Conservation (phyloP, 2,888 invertebrate genomes). For the Perizoma affinitatum region DNA sequence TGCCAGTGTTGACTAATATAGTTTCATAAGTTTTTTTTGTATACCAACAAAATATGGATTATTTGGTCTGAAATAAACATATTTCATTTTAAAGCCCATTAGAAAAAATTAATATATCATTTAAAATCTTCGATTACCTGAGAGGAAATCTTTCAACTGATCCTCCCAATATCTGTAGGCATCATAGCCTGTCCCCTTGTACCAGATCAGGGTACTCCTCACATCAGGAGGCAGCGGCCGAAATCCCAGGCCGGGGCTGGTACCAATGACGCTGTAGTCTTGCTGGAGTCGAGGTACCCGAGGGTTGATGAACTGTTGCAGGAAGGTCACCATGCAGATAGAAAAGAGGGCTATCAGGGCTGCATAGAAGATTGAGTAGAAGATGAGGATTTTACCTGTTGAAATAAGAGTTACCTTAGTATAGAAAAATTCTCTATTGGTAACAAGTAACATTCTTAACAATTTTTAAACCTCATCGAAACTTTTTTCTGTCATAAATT, state of each 20-base stretch:
- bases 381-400: slow-evolving; percentile 95
- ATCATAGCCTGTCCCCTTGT: slow-evolving; percentile 90
- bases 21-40: too few relatives aligned
- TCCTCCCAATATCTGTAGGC: slow-evolving; percentile 93
- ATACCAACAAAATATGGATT: too few relatives aligned
- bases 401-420: slow-evolving; percentile 4
- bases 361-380: slow-evolving; percentile 96
- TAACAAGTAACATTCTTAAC: too few relatives aligned
- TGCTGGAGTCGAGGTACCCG: slow-evolving; percentile 94
- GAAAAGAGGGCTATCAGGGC: slow-evolving; percentile 94
- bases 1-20: too few relatives aligned
- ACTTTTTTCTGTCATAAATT: too few relatives aligned
- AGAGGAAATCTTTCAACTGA: slow-evolving; percentile 89
- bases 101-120: too few relatives aligned
- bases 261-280: slow-evolving; percentile 93
- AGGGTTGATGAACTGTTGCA: slow-evolving; percentile 94
- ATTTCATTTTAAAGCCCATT: too few relatives aligned
- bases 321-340: slow-evolving; percentile 96
- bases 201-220: slow-evolving; percentile 97
- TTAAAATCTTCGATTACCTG: slow-evolving; percentile 81
- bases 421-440: background rate
- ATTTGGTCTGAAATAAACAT: too few relatives aligned
- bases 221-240: slow-evolving; percentile 96
- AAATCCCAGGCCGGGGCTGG: slow-evolving; percentile 98
- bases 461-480: too few relatives aligned